Evolutionary conservation across 2,797 vertebrate species (phyloP).

Genomic region (Lophotriccus pileatus): DNA sequence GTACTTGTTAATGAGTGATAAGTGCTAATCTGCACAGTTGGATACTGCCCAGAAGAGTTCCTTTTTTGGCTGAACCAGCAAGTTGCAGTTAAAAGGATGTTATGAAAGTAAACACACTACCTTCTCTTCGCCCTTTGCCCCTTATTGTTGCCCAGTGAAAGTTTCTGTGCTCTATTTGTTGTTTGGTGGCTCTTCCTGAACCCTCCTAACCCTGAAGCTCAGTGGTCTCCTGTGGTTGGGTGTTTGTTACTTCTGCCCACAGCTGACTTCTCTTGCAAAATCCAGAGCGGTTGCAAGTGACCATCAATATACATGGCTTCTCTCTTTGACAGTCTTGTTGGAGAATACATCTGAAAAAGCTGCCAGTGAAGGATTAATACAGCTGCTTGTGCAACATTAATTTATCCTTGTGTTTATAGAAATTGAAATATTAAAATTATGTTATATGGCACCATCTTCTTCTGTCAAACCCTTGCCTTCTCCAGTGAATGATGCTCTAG

Average conservation of each 20-base stretch:
- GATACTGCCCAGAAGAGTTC: not conserved
- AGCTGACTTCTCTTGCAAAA: not conserved
- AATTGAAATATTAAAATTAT: not conserved
- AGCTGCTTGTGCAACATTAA: not conserved
- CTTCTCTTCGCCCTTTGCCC: not conserved
- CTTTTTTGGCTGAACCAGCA: not conserved
- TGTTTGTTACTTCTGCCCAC: not conserved
- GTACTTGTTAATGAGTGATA: not conserved
- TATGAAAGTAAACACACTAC: not conserved
- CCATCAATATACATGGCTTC: not conserved
- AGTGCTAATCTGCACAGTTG: not conserved
- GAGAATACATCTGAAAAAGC: not conserved
- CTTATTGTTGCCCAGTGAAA: not conserved
- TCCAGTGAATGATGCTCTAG: not conserved
- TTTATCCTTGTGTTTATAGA: not conserved
- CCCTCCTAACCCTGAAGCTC: not conserved
- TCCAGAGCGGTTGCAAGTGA: not conserved
- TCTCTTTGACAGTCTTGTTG: not conserved
- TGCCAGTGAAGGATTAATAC: not conserved
- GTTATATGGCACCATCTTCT: not conserved
- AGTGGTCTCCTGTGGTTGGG: not conserved
- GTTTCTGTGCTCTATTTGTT: not conserved
- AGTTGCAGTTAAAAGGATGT: not conserved
- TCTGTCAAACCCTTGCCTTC: not conserved
- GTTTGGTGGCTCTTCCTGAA: not conserved